Evolutionary conservation across 2,113 vertebrate species (phyloP).

Genomic region (Noturus placidus): DNA sequence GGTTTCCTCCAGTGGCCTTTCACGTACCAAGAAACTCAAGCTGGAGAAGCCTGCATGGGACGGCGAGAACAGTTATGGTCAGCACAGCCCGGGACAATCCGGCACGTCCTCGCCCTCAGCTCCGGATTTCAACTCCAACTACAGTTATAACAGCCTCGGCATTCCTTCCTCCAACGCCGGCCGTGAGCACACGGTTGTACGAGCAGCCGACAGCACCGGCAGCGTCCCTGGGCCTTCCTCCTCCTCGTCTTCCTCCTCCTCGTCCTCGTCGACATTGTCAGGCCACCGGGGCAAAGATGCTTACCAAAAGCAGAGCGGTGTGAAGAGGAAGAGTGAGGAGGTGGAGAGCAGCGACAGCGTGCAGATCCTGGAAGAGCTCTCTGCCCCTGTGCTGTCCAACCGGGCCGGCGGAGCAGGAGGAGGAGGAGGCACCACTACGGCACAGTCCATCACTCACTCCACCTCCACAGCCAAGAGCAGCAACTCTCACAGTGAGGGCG

Average conservation of each 20-base stretch:
- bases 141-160: conserved; percentile 79
- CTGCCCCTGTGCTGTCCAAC: conserved; percentile 93
- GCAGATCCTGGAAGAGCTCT: conserved; percentile 97
- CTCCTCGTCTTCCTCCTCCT: conserved; percentile 67
- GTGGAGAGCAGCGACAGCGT: conserved; percentile 98
- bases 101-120: conserved; percentile 70
- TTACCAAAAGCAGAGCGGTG: conserved; percentile 90
- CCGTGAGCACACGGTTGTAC: conserved; percentile 91
- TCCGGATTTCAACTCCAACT: conserved; percentile 80
- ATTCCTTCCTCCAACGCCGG: conserved; percentile 77
- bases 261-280: conserved; percentile 56
- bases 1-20: conserved; percentile 95
- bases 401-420: conserved; percentile 80
- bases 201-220: conserved; percentile 91
- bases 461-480: conserved; percentile 94
- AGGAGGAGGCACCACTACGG: conserved; percentile 83
- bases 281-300: conserved; percentile 84
- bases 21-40: conserved; percentile 95
- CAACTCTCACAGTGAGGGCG: conserved; percentile 93
- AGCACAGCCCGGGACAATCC: conserved; percentile 82
- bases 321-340: conserved; percentile 98
- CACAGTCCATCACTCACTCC: conserved; percentile 77
- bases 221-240: conserved; percentile 77
- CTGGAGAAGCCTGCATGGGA: conserved; percentile 93
- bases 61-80: conserved; percentile 82